Conservation (phyloP, 2,797 vertebrate species). For the Artibeus jamaicensis region DNA sequence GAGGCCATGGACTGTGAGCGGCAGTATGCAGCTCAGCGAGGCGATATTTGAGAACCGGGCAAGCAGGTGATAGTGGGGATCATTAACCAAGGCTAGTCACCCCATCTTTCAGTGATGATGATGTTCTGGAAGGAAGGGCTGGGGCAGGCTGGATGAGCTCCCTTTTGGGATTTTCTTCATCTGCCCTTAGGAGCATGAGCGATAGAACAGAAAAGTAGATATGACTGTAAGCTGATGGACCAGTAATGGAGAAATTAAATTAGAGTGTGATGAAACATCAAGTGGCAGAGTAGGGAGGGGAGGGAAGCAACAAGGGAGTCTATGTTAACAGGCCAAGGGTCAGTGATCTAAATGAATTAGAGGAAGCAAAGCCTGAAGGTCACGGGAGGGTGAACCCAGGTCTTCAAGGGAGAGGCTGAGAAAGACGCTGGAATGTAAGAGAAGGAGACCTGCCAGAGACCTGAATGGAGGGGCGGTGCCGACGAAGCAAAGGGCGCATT, state of each 20-base stretch:
- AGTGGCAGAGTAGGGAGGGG: neutral
- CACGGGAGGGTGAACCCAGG: neutral
- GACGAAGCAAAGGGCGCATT: fast-evolving
- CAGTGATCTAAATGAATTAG: neutral
- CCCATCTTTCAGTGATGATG: neutral
- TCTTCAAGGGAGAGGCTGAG: neutral
- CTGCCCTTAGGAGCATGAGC: neutral
- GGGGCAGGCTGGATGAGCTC: neutral
- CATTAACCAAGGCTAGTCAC: neutral
- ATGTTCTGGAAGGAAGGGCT: neutral
- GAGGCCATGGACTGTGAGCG: neutral
- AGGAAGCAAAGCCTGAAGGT: neutral
- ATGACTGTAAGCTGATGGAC: neutral
- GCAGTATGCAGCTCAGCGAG: neutral
- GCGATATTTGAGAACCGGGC: neutral
- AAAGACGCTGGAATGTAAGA: no score
- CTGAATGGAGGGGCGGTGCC: fast-evolving
- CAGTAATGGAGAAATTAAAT: neutral
- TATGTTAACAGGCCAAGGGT: neutral
- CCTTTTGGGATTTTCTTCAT: neutral
- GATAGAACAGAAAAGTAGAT: neutral
- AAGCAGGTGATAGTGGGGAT: neutral
- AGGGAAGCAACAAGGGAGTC: neutral
- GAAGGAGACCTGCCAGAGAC: fast-evolving
- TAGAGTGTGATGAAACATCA: neutral